Evolutionary conservation across 2,113 vertebrate species (phyloP).

Genomic region (Hepsetus odoe): DNA sequence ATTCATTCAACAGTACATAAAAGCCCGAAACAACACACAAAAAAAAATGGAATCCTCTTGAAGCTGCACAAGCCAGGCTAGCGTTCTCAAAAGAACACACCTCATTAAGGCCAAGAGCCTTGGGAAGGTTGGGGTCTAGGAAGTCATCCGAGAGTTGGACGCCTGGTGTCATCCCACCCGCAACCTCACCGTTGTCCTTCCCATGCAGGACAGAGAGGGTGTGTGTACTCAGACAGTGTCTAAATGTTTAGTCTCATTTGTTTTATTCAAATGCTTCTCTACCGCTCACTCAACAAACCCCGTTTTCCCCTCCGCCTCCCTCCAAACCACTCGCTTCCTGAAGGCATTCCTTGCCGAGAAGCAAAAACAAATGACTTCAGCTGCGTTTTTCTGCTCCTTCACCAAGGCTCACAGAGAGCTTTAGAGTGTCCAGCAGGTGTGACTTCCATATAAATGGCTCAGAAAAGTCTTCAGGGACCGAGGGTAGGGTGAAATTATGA

Average conservation of each 20-base stretch:
- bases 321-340: constrained; percentile 41
- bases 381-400: constrained; percentile 9
- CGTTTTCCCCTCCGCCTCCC: constrained; percentile 24
- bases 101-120: not conserved
- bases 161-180: not conserved
- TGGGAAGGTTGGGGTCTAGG: constrained; percentile 4
- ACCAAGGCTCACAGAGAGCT: not conserved
- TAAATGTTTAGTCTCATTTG: constrained; percentile 65
- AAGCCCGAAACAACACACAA: constrained; percentile 2
- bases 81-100: not conserved
- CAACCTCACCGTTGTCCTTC: not conserved
- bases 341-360: constrained; percentile 42
- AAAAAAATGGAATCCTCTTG: not conserved
- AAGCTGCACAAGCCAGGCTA: not conserved
- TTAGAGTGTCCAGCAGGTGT: not conserved
- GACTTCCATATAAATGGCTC: not conserved
- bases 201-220: not conserved
- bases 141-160: not conserved
- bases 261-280: constrained; percentile 49
- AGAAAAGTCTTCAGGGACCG: no score
- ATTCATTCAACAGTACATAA: constrained; percentile 8
- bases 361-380: constrained; percentile 60
- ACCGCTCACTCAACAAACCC: constrained; percentile 18
- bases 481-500: no score
- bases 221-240: constrained; percentile 51